Evolutionary conservation across 2,113 vertebrate species (phyloP).

Genomic region (Nyctereutes procyonoides): DNA sequence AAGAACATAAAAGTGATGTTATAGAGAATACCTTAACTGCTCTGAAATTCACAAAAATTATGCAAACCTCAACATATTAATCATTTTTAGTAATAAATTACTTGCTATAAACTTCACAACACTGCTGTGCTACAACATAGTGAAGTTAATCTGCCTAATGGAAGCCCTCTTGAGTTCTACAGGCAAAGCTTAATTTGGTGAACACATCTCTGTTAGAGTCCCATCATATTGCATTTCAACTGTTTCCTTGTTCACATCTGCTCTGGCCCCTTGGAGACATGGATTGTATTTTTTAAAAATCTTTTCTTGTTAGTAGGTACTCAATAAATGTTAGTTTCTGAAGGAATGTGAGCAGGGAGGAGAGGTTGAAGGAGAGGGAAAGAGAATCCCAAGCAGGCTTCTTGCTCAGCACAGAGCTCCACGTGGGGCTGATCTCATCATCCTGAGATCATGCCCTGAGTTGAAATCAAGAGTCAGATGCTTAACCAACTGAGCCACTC

Average conservation of each 20-base stretch:
- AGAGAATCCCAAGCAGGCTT: not conserved
- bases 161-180: not conserved
- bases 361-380: not conserved
- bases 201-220: not conserved
- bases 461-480: not conserved
- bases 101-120: not conserved
- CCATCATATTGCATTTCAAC: not conserved
- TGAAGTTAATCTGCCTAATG: not conserved
- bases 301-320: not conserved
- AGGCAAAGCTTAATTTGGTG: not conserved
- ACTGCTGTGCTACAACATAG: not conserved
- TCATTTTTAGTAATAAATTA: not conserved
- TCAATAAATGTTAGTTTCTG: not conserved
- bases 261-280: not conserved
- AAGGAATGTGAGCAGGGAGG: not conserved
- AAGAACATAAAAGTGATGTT: constrained; percentile 10
- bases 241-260: not conserved
- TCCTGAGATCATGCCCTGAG: not conserved
- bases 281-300: not conserved
- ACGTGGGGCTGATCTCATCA: not conserved
- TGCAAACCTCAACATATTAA: not conserved
- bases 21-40: not conserved
- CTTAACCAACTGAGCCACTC: not conserved
- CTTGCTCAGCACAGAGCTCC: not conserved
- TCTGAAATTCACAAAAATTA: not conserved